Evolutionary conservation across 2,113 vertebrate genomes (phyloP), one percentile per base, ranked within the genome.

Genomic region (Brachirus orientalis): DNA sequence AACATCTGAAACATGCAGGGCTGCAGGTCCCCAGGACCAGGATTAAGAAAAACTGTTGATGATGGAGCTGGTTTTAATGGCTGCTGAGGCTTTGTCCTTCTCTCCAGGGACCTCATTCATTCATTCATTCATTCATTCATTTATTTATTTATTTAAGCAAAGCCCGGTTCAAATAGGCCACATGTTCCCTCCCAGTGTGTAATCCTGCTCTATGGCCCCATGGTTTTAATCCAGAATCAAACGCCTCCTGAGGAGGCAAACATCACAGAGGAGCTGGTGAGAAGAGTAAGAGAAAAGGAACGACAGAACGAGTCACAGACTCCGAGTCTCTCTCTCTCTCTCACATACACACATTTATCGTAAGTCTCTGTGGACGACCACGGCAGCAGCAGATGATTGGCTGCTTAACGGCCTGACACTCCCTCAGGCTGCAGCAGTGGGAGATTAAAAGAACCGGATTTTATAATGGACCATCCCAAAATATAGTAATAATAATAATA

Each of bases 111-210:
- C 53, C 52, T 69, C 63, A 41, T 37, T 37, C 6, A 47, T 54
- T 6, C 20, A 52, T 57, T 28, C 6, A 28, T 28, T 28, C 6
- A 28, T 28, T 28, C 6, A 3, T 28, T 28, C 6, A 28, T 28
- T 28, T 43, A 67, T 69, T 54, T 28, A 61, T 72, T n/a, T n/a
- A n/a, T 28, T 28, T 28, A 4, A 28, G 28, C 28, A 77, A 80
- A 82, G 19, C 61, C 20, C 20, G 54, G 73, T 71, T 86, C 73
- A 85, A 88, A 85, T 58, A 63, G 18, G 45, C 65, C 82, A 78
- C 74, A 86, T 84, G 77, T 80, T 81, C 80, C 75, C 84, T 55
- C 80, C 83, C 58, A 67, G 58, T 47, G 79, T 43, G 77, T 83
- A 78, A 87, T 86, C 75, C 84, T 38, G 64, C 76, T 77, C 68